Evolutionary conservation across 2,888 invertebrate genomes (phyloP), one percentile per base, ranked within the genome.

Genomic region (Zootermopsis nevadensis): DNA sequence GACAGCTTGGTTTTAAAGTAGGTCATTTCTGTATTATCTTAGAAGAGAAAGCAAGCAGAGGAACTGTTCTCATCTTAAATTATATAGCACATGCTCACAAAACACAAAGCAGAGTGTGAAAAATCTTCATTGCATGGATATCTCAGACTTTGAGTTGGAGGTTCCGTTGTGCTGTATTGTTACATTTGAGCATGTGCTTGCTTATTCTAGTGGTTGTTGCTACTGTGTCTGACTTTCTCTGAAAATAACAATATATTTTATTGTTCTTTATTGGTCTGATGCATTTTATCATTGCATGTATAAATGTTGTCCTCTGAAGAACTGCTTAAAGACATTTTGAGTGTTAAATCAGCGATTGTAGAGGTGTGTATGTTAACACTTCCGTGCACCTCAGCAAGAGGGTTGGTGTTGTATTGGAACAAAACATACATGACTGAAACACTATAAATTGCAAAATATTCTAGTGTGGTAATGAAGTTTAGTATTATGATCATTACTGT

Each of bases 71-170:
- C 19, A 19, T 48, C 48, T 48, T 19, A 15, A 19, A 19, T 19
- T 48, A 15, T 48, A 48, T 48, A 48, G 48, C 48, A 48, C 48
- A 48, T 48, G 48, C 48, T 48, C 48, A 48, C 48, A 48, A 48
- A 19, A 48, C 38, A 38, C 48, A 19, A 48, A 48, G 48, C 48
- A 48, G 48, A 48, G 48, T 48, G 48, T 48, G 48, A 19, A 15
- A 48, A 48, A 4, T 48, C 1, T 60, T n/a, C n/a, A n/a, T 12
- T 74, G 74, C 74, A 74, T 74, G 74, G 27, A 74, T n/a, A 82
- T 60, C 66, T 66, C 77, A 82, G 48, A 53, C 74, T 60, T 82
- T 66, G 66, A 31, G 79, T 79, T 79, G 66, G 69, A 82, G 33
- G 35, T 74, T 74, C 33, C 24, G 4, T 74, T 74, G 38, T 74